Percentiles rank a stretch among this genome's conserved stretches.
Conservation (phyloP, 1,140 invertebrate species). For the Drosophila kikkawai region DNA sequence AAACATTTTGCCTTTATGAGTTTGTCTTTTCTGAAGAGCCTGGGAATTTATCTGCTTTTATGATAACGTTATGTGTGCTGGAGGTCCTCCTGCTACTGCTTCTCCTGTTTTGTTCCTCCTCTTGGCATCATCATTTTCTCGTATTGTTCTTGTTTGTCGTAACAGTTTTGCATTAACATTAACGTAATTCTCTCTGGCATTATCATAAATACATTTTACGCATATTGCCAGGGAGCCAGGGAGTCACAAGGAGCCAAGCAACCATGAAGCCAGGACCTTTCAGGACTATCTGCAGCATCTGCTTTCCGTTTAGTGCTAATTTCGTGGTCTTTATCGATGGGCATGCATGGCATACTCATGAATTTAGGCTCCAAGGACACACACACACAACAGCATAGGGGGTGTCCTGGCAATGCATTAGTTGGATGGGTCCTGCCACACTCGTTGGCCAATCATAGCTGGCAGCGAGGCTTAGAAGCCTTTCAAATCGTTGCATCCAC, state of each 20-base stretch:
- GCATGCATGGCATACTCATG: slow-evolving; percentile 53
- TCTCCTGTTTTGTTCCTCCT: background rate
- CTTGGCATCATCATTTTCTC: slow-evolving; percentile 66
- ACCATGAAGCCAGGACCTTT: background rate
- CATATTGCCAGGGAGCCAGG: slow-evolving; percentile 64
- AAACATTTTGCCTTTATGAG: slow-evolving; percentile 84
- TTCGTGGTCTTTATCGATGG: slow-evolving; percentile 40
- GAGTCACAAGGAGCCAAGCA: background rate
- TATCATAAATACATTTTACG: slow-evolving; percentile 85
- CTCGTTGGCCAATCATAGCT: slow-evolving; percentile 71
- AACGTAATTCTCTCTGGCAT: slow-evolving; percentile 84
- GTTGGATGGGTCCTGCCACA: slow-evolving; percentile 27
- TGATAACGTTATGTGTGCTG: slow-evolving; percentile 68
- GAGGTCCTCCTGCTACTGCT: background rate
- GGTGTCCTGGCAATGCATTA: slow-evolving; percentile 3
- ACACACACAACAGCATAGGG: background rate
- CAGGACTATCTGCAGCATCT: slow-evolving; percentile 47
- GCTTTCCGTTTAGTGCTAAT: slow-evolving; percentile 65
- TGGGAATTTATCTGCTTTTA: slow-evolving; percentile 83
- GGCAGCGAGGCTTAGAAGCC: slow-evolving; percentile 73
- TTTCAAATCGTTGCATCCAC: slow-evolving; percentile 80
- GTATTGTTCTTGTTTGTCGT: slow-evolving; percentile 82
- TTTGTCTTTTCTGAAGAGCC: slow-evolving; percentile 70
- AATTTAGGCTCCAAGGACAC: slow-evolving; percentile 31
- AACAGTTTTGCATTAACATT: slow-evolving; percentile 84